Conservation (phyloP, 1,140 invertebrate species). For the Drosophila teissieri region DNA sequence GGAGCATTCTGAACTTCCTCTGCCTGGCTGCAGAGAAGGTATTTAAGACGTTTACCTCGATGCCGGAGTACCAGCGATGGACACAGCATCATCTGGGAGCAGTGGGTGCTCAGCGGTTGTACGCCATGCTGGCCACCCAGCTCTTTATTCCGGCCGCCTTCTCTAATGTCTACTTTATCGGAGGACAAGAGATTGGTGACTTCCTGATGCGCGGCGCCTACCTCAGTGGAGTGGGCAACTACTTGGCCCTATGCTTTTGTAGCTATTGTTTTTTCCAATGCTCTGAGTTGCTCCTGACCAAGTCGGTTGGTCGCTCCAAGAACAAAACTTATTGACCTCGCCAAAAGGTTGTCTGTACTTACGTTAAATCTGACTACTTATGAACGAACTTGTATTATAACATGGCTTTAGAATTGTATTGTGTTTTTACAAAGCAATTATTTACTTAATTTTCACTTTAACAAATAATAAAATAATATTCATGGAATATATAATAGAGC, state of each 20-base stretch:
- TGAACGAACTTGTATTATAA: slow-evolving; percentile 1
- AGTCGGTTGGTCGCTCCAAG: slow-evolving; percentile 15
- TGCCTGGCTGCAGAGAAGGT: slow-evolving; percentile 90
- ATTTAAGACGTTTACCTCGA: slow-evolving; percentile 85
- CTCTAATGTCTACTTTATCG: slow-evolving; percentile 95
- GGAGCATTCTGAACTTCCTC: slow-evolving; percentile 93
- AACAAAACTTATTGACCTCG: slow-evolving; percentile 34
- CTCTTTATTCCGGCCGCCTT: slow-evolving; percentile 91
- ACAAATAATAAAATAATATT: background rate
- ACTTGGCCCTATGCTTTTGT: slow-evolving; percentile 70
- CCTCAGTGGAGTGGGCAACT: slow-evolving; percentile 78
- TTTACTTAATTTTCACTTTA: slow-evolving; percentile 5
- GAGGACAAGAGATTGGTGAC: slow-evolving; percentile 89
- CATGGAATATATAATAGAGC: too few relatives aligned
- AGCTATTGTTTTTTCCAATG: slow-evolving; percentile 82
- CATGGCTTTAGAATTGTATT: slow-evolving; percentile 8
- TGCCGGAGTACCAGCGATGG: slow-evolving; percentile 81
- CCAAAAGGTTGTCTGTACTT: slow-evolving; percentile 18
- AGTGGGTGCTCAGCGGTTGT: slow-evolving; percentile 85
- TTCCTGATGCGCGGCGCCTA: slow-evolving; percentile 86
- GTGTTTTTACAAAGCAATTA: slow-evolving; percentile 1
- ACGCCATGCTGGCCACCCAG: slow-evolving; percentile 89
- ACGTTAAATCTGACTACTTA: slow-evolving; percentile 1
- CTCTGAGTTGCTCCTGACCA: slow-evolving; percentile 65
- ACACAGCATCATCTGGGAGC: slow-evolving; percentile 70